Conservation (phyloP, 1,140 invertebrate genomes). For the Pollicipes pollicipes region DNA sequence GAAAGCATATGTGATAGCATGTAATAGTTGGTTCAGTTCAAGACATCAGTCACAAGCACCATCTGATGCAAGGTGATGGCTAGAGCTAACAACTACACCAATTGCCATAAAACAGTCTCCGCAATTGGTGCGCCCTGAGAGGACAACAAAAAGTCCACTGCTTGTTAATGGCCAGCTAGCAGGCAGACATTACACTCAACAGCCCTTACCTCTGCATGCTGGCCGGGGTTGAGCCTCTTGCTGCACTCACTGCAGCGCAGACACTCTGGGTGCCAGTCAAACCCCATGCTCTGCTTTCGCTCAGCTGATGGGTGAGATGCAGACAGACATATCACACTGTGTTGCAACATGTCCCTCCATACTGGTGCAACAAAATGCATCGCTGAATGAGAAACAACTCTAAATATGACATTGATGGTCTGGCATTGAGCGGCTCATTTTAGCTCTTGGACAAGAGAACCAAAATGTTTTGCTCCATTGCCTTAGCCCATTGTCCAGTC, state of each 20-base stretch:
- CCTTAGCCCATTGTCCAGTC: no score
- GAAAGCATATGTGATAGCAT: no score
- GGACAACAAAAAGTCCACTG: no score
- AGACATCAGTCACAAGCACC: no score
- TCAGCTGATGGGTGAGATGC: conserved; percentile 45
- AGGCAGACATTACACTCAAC: not conserved
- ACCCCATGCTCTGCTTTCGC: conserved; percentile 72
- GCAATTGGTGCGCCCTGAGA: no score
- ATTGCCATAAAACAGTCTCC: no score
- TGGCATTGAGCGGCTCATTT: not conserved
- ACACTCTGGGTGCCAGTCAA: conserved; percentile 85
- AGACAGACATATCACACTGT: not conserved
- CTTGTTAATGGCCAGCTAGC: not conserved
- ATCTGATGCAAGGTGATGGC: no score
- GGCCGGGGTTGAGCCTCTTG: conserved; percentile 69
- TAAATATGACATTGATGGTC: not conserved
- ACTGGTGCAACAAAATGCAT: not conserved
- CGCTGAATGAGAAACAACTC: not conserved
- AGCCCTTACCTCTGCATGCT: conserved; percentile 57
- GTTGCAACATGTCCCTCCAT: not conserved
- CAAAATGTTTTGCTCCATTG: no score
- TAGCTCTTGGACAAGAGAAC: no score
- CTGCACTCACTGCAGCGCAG: conserved; percentile 75
- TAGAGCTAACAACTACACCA: no score
- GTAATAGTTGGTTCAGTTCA: no score